Evolutionary conservation across 2,888 invertebrate genomes (phyloP), one percentile per base, ranked within the genome.

Genomic region (Phorcus lineatus): DNA sequence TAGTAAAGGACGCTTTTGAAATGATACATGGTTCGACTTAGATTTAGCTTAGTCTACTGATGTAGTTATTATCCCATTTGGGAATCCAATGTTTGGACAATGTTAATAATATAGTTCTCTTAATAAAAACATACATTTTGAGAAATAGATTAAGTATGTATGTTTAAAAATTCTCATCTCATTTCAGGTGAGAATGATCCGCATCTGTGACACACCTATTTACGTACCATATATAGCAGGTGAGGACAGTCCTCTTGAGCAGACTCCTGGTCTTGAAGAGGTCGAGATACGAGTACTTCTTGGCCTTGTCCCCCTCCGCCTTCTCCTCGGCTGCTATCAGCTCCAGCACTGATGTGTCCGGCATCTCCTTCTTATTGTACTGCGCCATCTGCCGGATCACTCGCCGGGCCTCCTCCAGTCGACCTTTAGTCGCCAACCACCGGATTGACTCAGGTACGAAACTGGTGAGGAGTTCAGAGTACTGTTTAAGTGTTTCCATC

Each of bases 211-310:
- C n/a, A n/a, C 47, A 47, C 9, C 0, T 2, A 0, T 4, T 6
- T 28, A 52, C 82, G 17, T 22, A 84, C 84, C 84, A 84, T 3
- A 84, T 47, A 55, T 62, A 81, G 16, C 79, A 67, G n/a, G 77
- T 62, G 24, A 81, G 74, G 19, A 82, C 24, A 1, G 84, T 80
- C 0, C 75, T 76, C 53, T 70, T 40, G 7, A 80, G 80, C 78
- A 82, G 81, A 16, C 76, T 53, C 78, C 82, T 74, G 4, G 76
- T 76, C 22, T n/a, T 13, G 31, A 76, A 76, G 17, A 76, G 76
- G 19, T 76, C 36, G n/a, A 54, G 31, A 16, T 76, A 76, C 1
- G 54, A 31, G 40, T 76, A 76, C 16, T 54, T n/a, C 55, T 54
- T 76, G 0, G 54, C 16, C 19, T 36, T 76, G n/a, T 53, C 55